Evolutionary conservation across 2,113 vertebrate genomes (phyloP).

Genomic region (Edolisoma coerulescens): DNA sequence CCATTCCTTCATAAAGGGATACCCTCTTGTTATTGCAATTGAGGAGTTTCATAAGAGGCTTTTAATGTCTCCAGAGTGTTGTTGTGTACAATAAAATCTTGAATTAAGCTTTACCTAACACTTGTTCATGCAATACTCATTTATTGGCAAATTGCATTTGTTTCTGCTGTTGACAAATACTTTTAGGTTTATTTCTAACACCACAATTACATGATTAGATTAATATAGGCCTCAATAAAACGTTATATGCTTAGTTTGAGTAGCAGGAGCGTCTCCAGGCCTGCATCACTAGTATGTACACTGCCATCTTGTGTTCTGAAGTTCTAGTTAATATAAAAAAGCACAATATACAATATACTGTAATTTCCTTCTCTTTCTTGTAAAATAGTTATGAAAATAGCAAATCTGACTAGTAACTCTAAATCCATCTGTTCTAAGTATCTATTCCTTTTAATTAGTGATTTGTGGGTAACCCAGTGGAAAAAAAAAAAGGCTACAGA

Average conservation of each 20-base stretch:
- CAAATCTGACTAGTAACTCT: neutral
- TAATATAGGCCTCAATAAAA: constrained; percentile 15
- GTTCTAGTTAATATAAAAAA: neutral
- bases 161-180: constrained; percentile 8
- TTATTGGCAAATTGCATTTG: neutral
- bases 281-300: neutral
- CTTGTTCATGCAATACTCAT: constrained; percentile 47
- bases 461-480: neutral
- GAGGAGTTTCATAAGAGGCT: constrained; percentile 33
- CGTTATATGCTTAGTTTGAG: neutral
- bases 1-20: constrained; percentile 46
- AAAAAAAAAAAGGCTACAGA: neutral
- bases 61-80: constrained; percentile 41
- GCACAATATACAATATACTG: neutral
- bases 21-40: constrained; percentile 35
- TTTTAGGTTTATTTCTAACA: constrained; percentile 14
- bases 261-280: neutral
- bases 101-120: constrained; percentile 52
- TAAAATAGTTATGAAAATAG: neutral
- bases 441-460: neutral
- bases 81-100: constrained; percentile 22
- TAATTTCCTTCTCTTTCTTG: neutral
- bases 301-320: constrained; percentile 61
- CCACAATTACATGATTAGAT: neutral
- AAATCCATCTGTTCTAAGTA: neutral